A percentile compares a stretch with the other conserved stretches of the same genome.
Conservation (phyloP, 2,888 invertebrate species). For the Perizoma affinitatum region DNA sequence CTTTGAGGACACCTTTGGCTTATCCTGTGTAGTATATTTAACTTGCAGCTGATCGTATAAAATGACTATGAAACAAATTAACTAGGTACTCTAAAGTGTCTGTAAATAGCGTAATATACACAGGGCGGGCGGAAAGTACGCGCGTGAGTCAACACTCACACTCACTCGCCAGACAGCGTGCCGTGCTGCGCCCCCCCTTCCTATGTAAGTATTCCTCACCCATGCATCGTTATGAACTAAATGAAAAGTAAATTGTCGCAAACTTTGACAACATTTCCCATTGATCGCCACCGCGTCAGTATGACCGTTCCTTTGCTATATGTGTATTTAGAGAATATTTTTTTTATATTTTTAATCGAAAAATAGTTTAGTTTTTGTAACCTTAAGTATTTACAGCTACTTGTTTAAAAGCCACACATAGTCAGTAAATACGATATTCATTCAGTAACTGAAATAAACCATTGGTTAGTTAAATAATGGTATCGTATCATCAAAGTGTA, state of each 20-base stretch:
- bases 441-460: neutral
- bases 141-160: constrained; percentile 59
- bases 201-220: too few species aligned
- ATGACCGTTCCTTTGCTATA: too few species aligned
- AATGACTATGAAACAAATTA: neutral
- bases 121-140: constrained; percentile 47
- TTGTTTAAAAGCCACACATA: neutral
- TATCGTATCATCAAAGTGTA: constrained; percentile 67
- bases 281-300: too few species aligned
- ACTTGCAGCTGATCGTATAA: neutral
- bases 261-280: neutral
- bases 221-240: too few species aligned
- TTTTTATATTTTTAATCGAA: too few species aligned
- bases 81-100: neutral
- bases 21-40: neutral
- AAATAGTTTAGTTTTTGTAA: too few species aligned
- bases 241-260: too few species aligned
- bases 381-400: too few species aligned
- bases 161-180: constrained; percentile 55
- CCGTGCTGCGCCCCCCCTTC: constrained; percentile 39
- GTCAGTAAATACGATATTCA: constrained; percentile 1
- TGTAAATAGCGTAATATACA: neutral
- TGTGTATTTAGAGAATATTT: too few species aligned
- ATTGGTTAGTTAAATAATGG: constrained; percentile 45
- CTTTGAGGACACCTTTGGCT: too few species aligned